Evolutionary conservation across 2,113 vertebrate genomes (phyloP).

Genomic region (Strix aluco): DNA sequence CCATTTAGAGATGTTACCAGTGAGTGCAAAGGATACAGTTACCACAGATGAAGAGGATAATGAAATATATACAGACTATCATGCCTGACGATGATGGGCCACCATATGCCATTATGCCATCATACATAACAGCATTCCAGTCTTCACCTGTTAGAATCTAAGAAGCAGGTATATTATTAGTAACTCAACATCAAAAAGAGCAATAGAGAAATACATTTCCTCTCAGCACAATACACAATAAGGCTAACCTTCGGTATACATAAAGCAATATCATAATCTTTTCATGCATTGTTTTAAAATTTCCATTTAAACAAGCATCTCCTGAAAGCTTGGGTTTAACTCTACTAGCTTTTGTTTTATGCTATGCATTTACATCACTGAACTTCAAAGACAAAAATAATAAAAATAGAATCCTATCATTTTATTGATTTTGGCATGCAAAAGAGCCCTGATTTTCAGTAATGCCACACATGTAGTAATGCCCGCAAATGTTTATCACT

Average conservation of each 20-base stretch:
- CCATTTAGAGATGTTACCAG: background rate
- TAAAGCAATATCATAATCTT: background rate
- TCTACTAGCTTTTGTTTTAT: background rate
- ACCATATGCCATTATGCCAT: slow-evolving; percentile 97
- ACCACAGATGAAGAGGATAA: slow-evolving; percentile 98
- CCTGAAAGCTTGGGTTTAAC: background rate
- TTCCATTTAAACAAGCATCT: background rate
- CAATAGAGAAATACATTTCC: background rate
- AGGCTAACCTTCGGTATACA: background rate
- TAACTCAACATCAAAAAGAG: background rate
- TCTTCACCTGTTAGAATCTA: slow-evolving; percentile 98
- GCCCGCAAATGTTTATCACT: background rate
- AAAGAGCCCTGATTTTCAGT: background rate
- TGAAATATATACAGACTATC: slow-evolving; percentile 99
- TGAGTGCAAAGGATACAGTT: slow-evolving; percentile 92
- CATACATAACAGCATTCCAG: slow-evolving; percentile 99
- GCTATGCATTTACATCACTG: background rate
- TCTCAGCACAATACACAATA: background rate
- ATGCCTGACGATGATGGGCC: slow-evolving; percentile 96
- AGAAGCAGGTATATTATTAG: background rate
- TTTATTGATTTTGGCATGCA: background rate
- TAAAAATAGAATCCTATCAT: background rate
- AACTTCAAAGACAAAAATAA: background rate
- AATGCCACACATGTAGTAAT: background rate
- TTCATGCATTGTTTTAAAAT: background rate